Evolutionary conservation across 2,888 invertebrate species (phyloP), one percentile per base, ranked within the genome.

Genomic region (Leptura quadrifasciata): DNA sequence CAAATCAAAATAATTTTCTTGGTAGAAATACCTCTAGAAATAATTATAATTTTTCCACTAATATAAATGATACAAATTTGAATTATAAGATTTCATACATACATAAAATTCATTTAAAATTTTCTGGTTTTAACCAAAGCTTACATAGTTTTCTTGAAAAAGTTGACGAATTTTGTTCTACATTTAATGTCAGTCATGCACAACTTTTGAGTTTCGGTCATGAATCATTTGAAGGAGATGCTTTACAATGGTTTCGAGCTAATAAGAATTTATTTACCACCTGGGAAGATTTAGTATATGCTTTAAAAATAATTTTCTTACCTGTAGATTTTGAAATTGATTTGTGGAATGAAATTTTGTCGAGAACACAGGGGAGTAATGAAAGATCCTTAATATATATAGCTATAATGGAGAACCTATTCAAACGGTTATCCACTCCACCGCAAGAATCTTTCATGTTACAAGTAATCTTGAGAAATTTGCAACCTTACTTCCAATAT

Each of bases 331-430:
- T 57, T 64, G 55, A 61, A 61, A 61, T 20, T 61, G 24, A 65
- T 65, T 61, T 61, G 21, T 61, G 61, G 61, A 24, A 61, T 24
- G 61, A 61, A 12, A 61, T 61, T 12, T 20, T n/a, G 10, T 6
- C n/a, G 1, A 6, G 61, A n/a, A 24, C 27, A 12, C 27, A 15
- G 8, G 24, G 24, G 4, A 61, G 2, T 17, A 54, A n/a, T 17
- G 57, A 61, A 61, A 3, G 31, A 61, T 24, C 61, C 2, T 18
- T 58, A 70, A 58, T 70, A 39, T 58, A 58, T 58, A 6, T 70
- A 15, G 21, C 21, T 18, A 4, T 55, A 17, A 55, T 55, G 55
- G 18, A 55, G 10, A 55, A 55, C 20, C 5, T 55, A 17, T 55
- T 55, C 17, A 52, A 52, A 6, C 15, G 52, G 2, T 52, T 52